Evolutionary conservation across 1,140 invertebrate genomes (phyloP).

Genomic region (Rhizoglyphus robini): DNA sequence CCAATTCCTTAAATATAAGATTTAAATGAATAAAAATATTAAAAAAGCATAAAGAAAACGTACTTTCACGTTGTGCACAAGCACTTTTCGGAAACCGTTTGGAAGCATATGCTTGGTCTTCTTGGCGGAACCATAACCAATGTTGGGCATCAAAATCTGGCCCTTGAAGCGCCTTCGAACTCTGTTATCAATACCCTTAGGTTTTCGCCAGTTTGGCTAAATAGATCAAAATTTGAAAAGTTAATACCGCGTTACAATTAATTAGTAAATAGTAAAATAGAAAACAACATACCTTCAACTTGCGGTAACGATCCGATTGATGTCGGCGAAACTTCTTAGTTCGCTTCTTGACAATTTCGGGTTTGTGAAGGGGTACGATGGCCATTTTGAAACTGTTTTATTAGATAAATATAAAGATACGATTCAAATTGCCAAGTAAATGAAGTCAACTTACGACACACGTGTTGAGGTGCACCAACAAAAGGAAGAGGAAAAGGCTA

Average conservation of each 20-base stretch:
- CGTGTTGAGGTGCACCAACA: background rate
- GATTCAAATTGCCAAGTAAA: background rate
- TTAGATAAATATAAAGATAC: background rate
- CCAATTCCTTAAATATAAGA: conserved; percentile 60
- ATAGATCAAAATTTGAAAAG: conserved; percentile 30
- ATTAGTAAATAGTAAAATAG: background rate
- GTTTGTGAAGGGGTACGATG: conserved; percentile 69
- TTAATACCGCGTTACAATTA: background rate
- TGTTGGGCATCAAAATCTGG: conserved; percentile 94
- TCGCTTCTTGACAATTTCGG: conserved; percentile 84
- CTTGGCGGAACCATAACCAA: conserved; percentile 94
- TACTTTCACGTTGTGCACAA: conserved; percentile 69
- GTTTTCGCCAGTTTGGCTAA: conserved; percentile 74
- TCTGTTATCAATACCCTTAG: conserved; percentile 98
- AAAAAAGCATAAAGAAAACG: conserved; percentile 25
- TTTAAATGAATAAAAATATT: background rate
- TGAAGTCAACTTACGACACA: background rate
- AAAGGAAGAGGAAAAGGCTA: background rate
- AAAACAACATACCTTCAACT: conserved; percentile 60
- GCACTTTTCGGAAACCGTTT: conserved; percentile 90
- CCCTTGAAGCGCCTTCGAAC: conserved; percentile 97
- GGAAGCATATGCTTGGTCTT: conserved; percentile 90
- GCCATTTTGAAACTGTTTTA: conserved; percentile 45
- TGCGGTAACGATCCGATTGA: conserved; percentile 90
- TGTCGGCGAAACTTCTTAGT: conserved; percentile 92